These are phyloP conservation scores for Pachypeltis micranthus DNA, from an alignment of 1,140 invertebrate genomes.

Conservation along the genomic window DNA sequence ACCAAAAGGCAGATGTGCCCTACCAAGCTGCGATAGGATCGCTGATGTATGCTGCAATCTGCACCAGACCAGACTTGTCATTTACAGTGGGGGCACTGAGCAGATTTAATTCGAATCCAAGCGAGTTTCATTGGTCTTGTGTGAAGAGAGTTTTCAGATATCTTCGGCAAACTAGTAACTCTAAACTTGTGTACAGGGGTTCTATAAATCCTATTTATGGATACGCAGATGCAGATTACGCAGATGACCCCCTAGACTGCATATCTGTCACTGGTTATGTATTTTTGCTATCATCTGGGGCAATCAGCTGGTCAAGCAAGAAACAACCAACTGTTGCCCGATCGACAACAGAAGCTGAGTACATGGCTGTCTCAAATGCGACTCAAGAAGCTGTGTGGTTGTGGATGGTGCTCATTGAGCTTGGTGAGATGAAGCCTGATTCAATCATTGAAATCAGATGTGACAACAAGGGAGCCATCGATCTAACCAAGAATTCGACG, in stretches of 20 bases:
- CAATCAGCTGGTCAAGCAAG: conserved; percentile 26
- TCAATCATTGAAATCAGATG: conserved; percentile 18
- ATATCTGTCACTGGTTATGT: conserved; percentile 30
- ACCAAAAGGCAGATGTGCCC: conserved; percentile 2
- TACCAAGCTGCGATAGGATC: conserved; percentile 34
- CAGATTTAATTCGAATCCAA: conserved; percentile 28
- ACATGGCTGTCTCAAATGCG: conserved; percentile 28
- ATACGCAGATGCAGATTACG: conserved; percentile 34
- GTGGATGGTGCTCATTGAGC: conserved; percentile 17
- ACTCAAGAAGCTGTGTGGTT: conserved; percentile 24
- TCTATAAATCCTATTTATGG: conserved; percentile 19
- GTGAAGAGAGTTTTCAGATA: conserved; percentile 35
- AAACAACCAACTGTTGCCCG: conserved; percentile 28
- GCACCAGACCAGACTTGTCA: conserved; percentile 34
- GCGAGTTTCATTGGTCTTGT: conserved; percentile 29
- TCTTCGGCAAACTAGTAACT: conserved; percentile 32
- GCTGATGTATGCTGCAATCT: conserved; percentile 32
- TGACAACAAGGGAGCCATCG: conserved; percentile 29
- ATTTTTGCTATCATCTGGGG: conserved; percentile 22
- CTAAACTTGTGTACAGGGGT: conserved; percentile 25
- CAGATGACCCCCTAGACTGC: conserved; percentile 28
- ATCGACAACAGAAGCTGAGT: conserved; percentile 30
- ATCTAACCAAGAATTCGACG: conserved; percentile 27
- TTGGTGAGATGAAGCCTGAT: background rate
- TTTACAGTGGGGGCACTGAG: conserved; percentile 32